phyloP scores from a whole-genome alignment of 2,888 invertebrate genomes.

The Griposia aprilina region DNA sequence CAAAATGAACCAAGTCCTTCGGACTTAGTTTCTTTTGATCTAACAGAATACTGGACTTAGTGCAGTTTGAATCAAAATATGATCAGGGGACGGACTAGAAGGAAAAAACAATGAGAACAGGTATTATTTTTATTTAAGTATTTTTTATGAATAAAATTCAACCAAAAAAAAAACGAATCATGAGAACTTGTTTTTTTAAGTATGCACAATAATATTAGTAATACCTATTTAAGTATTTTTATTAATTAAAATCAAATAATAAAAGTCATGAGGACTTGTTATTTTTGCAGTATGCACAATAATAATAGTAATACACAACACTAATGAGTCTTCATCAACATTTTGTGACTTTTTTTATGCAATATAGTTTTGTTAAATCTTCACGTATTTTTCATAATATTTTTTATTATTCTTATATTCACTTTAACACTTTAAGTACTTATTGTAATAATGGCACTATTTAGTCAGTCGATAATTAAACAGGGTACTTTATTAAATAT shows the following conservation, averaged over 20 bases:
- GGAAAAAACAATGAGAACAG: constrained; percentile 12
- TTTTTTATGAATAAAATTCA: constrained; percentile 15
- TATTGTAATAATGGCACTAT: too few species aligned
- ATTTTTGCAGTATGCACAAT: constrained; percentile 11
- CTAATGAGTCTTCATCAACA: constrained; percentile 6
- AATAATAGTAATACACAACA: constrained; percentile 13
- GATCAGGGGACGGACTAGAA: constrained; percentile 23
- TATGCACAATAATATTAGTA: constrained; percentile 16
- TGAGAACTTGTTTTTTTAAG: constrained; percentile 1
- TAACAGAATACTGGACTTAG: constrained; percentile 54
- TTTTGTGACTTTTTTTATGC: not conserved
- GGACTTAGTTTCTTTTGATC: constrained; percentile 54
- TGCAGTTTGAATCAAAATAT: constrained; percentile 48
- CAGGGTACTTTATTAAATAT: too few species aligned
- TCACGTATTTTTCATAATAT: not conserved
- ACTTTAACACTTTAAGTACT: too few species aligned
- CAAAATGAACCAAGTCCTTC: constrained; percentile 44
- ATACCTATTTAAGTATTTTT: constrained; percentile 14
- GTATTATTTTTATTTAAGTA: constrained; percentile 7
- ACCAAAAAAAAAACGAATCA: constrained; percentile 1
- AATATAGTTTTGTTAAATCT: constrained; percentile 1
- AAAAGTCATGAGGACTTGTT: constrained; percentile 12
- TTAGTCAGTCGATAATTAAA: too few species aligned
- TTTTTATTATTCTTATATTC: too few species aligned
- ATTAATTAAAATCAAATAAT: constrained; percentile 17